phyloP scores from a whole-genome alignment of 2,797 vertebrate genomes.

The Orestias chungarensis region DNA sequence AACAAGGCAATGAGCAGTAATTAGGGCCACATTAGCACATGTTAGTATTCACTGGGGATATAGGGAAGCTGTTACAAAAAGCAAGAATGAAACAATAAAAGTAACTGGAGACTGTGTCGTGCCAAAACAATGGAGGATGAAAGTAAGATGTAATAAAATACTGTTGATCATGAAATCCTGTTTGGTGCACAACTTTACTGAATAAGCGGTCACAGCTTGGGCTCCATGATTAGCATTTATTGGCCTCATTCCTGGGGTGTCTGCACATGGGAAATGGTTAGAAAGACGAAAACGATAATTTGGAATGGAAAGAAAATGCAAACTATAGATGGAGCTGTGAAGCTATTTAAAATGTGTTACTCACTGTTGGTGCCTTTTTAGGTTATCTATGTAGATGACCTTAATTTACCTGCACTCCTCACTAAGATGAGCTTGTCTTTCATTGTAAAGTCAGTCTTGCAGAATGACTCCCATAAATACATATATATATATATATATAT shows the following conservation, averaged over 20 bases:
- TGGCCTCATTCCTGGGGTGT: constrained; percentile 62
- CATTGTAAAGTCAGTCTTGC: constrained; percentile 1
- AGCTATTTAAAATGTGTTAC: constrained; percentile 19
- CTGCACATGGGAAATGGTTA: constrained; percentile 28
- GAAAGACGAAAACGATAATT: constrained; percentile 30
- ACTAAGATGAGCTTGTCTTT: constrained; percentile 19
- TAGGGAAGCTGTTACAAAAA: neutral
- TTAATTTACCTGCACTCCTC: neutral
- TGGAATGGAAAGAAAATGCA: constrained; percentile 17
- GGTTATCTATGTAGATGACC: constrained; percentile 19
- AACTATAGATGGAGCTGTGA: constrained; percentile 16
- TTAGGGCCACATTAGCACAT: constrained; percentile 54
- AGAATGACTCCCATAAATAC: neutral
- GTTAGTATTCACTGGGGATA: constrained; percentile 42
- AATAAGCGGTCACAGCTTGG: constrained; percentile 64
- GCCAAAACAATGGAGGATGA: constrained; percentile 43
- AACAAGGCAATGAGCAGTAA: constrained; percentile 49
- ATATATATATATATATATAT: too few species aligned
- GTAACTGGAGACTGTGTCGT: constrained; percentile 29
- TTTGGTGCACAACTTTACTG: constrained; percentile 55
- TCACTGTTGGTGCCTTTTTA: neutral
- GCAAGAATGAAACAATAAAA: constrained; percentile 1
- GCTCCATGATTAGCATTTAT: constrained; percentile 70
- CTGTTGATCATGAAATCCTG: constrained; percentile 58
- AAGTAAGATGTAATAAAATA: constrained; percentile 26